These are phyloP conservation scores for Arctocebus calabarensis DNA, from an alignment of 2,797 vertebrate genomes.

Conservation along the genomic window DNA sequence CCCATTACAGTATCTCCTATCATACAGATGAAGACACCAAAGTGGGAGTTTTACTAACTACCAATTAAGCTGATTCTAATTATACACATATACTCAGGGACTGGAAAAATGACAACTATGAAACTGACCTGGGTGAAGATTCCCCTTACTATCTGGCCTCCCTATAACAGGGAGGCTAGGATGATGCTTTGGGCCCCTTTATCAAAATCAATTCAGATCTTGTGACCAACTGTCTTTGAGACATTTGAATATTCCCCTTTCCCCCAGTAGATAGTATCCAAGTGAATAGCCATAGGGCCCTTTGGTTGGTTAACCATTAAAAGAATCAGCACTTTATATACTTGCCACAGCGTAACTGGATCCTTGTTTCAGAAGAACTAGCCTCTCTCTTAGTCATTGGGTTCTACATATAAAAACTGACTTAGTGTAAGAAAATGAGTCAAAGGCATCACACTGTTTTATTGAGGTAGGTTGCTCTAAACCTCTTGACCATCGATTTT, in stretches of 20 bases:
- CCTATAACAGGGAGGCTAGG: background rate
- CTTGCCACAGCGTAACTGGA: background rate
- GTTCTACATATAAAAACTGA: too few relatives aligned
- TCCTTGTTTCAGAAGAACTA: too few relatives aligned
- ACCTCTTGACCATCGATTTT: too few relatives aligned
- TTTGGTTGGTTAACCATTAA: background rate
- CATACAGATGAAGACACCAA: background rate
- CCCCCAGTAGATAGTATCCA: background rate
- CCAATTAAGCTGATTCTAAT: background rate
- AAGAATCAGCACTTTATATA: background rate
- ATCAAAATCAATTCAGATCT: background rate
- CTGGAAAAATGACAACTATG: slow-evolving; percentile 3
- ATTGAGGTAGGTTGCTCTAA: too few relatives aligned
- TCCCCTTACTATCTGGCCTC: background rate
- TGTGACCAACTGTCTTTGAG: background rate
- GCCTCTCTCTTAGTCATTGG: too few relatives aligned
- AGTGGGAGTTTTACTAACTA: background rate
- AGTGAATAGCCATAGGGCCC: background rate
- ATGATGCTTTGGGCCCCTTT: background rate
- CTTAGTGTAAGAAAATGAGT: too few relatives aligned
- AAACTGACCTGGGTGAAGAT: background rate
- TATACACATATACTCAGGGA: background rate
- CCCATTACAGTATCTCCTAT: background rate
- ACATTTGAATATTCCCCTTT: background rate
- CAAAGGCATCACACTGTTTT: too few relatives aligned